Percentiles rank a stretch among this genome's conserved stretches.
Evolutionary conservation across 92 coral and sea anemone genomes (phyloP).

Genomic region (Porites lobata): DNA sequence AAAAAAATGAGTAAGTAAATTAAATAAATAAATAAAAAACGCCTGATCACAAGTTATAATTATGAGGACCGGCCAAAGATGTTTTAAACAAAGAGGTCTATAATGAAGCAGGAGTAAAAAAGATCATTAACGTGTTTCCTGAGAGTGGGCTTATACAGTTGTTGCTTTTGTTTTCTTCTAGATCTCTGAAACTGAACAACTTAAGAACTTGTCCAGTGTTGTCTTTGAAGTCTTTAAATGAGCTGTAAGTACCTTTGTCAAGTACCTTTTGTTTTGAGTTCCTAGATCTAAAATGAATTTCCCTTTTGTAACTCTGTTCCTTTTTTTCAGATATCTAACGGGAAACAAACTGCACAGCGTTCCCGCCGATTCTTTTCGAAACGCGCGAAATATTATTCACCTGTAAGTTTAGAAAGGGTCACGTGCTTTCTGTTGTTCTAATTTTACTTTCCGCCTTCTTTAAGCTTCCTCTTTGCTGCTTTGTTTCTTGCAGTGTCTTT

Average conservation of each 20-base stretch:
- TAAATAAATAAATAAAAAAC: too few relatives aligned
- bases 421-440: too few relatives aligned
- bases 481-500: too few relatives aligned
- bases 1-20: too few relatives aligned
- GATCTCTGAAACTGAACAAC: slow-evolving; percentile 17
- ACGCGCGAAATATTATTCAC: not conserved
- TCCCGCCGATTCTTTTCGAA: slow-evolving; percentile 5
- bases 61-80: too few relatives aligned
- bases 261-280: not conserved
- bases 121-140: not conserved
- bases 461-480: too few relatives aligned
- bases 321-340: slow-evolving; percentile 38
- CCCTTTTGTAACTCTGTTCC: not conserved
- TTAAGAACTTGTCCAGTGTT: slow-evolving; percentile 34
- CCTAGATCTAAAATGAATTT: not conserved
- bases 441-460: too few relatives aligned
- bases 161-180: not conserved
- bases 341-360: slow-evolving; percentile 39
- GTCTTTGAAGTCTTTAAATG: slow-evolving; percentile 6
- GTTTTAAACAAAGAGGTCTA: too few relatives aligned
- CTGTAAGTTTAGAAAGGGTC: slow-evolving; percentile 25
- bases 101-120: not conserved
- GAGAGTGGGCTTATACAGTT: not conserved
- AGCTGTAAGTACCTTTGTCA: slow-evolving; percentile 23
- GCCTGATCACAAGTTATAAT: too few relatives aligned